Percentiles rank a stretch among this genome's conserved stretches.
Evolutionary conservation across 2,888 invertebrate species (phyloP).

Genomic region (Drosophila lacicola): DNA sequence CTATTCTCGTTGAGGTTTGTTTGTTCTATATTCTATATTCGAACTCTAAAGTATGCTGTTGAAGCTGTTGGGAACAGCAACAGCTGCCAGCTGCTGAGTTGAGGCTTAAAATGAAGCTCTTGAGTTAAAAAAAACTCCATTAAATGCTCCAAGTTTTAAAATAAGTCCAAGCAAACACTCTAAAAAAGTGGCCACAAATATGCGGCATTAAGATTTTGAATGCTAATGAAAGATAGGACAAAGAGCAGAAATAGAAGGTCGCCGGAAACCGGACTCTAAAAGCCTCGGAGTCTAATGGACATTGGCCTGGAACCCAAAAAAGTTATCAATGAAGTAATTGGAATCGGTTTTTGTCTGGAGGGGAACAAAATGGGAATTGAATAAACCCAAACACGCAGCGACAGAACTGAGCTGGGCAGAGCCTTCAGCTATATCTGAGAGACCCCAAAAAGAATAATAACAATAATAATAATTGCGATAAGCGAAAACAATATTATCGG

Average conservation of each 20-base stretch:
- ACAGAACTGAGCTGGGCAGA: not conserved
- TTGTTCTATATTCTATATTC: no score
- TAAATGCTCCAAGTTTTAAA: no score
- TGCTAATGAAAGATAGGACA: not conserved
- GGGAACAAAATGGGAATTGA: slow-evolving; percentile 1
- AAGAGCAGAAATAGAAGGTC: not conserved
- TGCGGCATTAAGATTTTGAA: not conserved
- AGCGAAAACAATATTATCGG: slow-evolving; percentile 47
- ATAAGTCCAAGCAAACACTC: no score
- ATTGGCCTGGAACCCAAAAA: not conserved
- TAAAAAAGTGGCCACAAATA: no score
- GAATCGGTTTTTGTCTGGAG: slow-evolving; percentile 16
- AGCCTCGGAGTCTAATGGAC: slow-evolving; percentile 3
- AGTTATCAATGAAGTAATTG: slow-evolving; percentile 37
- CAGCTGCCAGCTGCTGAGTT: slow-evolving; percentile 2
- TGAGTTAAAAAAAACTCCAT: no score
- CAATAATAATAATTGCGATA: slow-evolving; percentile 45
- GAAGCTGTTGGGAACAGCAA: slow-evolving; percentile 1
- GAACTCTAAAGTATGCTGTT: no score
- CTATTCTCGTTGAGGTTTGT: no score
- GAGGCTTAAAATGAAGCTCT: not conserved
- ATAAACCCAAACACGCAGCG: slow-evolving; percentile 25
- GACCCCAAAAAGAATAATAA: not conserved
- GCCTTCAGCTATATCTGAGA: slow-evolving; percentile 18
- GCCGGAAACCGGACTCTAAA: not conserved